phyloP scores from a whole-genome alignment of 2,797 vertebrate species.

The Sebastes cheni region DNA sequence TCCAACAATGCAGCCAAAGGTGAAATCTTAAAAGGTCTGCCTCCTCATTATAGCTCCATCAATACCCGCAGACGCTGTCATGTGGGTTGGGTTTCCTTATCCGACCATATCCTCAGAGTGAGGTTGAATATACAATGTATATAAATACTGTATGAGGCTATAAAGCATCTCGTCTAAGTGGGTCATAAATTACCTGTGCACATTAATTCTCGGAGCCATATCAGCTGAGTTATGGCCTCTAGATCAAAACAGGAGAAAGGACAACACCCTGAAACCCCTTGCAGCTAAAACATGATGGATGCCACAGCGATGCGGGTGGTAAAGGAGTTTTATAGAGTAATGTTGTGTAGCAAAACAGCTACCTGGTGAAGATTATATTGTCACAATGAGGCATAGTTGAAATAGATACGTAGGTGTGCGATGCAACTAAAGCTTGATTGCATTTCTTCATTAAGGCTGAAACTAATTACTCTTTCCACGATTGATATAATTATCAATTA shows the following conservation, averaged over 20 bases:
- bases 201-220: conserved; percentile 39
- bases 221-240: conserved; percentile 41
- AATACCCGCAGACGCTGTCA: conserved; percentile 21
- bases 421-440: not conserved
- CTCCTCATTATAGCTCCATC: conserved; percentile 47
- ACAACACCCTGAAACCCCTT: conserved; percentile 8
- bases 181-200: conserved; percentile 57
- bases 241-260: conserved; percentile 6
- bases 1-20: conserved; percentile 7
- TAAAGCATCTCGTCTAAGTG: conserved; percentile 57
- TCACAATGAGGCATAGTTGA: not conserved
- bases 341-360: not conserved
- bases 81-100: conserved; percentile 16
- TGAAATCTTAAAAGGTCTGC: conserved; percentile 30
- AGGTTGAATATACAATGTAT: conserved; percentile 36
- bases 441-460: not conserved
- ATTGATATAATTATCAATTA: not conserved
- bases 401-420: not conserved
- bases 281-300: conserved; percentile 32
- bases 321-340: not conserved
- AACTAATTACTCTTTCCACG: not conserved
- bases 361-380: not conserved
- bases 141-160: conserved; percentile 68
- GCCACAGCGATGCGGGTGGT: not conserved
- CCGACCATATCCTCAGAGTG: conserved; percentile 23